These are phyloP conservation scores for Tylochromis polylepis DNA, from an alignment of 2,113 vertebrate genomes.

Conservation along the genomic window DNA sequence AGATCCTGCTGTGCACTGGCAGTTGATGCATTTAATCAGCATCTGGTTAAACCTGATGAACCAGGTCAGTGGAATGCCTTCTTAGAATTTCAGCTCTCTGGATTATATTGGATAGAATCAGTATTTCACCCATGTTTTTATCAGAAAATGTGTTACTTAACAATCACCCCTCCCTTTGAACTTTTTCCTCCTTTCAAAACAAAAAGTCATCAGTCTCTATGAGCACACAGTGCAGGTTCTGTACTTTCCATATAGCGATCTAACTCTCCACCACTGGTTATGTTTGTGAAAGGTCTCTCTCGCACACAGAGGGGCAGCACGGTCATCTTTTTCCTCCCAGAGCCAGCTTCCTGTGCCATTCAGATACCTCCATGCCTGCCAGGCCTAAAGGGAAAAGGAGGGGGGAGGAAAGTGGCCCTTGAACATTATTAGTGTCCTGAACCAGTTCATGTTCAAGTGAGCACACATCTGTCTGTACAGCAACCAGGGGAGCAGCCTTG, in stretches of 20 bases:
- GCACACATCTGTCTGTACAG: background rate
- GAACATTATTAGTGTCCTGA: slow-evolving; percentile 27
- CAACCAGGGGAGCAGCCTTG: background rate
- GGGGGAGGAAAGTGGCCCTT: background rate
- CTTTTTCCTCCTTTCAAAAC: background rate
- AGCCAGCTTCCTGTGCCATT: slow-evolving; percentile 25
- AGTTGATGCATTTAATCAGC: background rate
- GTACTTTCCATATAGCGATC: slow-evolving; percentile 35
- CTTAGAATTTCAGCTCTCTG: background rate
- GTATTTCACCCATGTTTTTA: background rate
- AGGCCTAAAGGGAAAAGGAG: slow-evolving; percentile 6
- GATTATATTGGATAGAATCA: background rate
- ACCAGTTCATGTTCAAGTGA: slow-evolving; percentile 33
- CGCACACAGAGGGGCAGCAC: background rate
- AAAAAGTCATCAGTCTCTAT: background rate
- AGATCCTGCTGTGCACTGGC: background rate
- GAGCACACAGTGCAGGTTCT: slow-evolving; percentile 11
- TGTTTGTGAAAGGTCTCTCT: background rate
- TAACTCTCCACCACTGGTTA: background rate
- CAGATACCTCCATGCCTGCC: slow-evolving; percentile 3
- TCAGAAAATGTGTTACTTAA: background rate
- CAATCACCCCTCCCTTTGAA: background rate
- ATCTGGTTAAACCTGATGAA: slow-evolving; percentile 11
- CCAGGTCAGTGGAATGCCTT: slow-evolving; percentile 1
- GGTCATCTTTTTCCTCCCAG: slow-evolving; percentile 32